phyloP scores from a whole-genome alignment of 2,888 invertebrate genomes.

The Cecidostiba fungosa region DNA sequence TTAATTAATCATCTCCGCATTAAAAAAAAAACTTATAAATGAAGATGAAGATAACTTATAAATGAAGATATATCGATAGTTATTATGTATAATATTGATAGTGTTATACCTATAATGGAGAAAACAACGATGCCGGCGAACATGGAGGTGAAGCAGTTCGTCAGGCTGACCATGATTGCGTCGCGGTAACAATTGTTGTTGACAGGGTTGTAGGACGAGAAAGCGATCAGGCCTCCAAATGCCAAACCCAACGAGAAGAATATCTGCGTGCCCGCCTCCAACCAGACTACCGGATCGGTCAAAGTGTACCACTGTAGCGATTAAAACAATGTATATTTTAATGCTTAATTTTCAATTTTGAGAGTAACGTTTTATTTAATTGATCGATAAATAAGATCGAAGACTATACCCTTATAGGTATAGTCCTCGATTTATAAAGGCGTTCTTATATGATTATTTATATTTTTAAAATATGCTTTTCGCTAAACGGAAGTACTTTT shows the following conservation, averaged over 20 bases:
- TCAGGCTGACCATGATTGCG: conserved; percentile 94
- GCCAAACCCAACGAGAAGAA: conserved; percentile 98
- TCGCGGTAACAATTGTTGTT: conserved; percentile 98
- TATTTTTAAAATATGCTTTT: too few relatives aligned
- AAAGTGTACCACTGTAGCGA: conserved; percentile 91
- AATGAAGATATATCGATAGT: too few relatives aligned
- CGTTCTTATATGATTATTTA: too few relatives aligned
- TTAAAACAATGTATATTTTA: not conserved
- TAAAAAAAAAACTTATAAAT: not conserved
- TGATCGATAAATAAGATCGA: too few relatives aligned
- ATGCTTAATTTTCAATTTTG: too few relatives aligned
- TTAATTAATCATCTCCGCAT: not conserved
- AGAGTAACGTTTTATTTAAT: too few relatives aligned
- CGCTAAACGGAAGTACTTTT: too few relatives aligned
- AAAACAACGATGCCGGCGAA: conserved; percentile 98
- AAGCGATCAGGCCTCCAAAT: conserved; percentile 97
- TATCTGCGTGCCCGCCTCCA: conserved; percentile 98
- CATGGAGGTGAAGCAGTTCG: conserved; percentile 97
- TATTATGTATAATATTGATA: too few relatives aligned
- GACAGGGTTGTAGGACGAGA: conserved; percentile 97
- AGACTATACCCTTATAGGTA: too few relatives aligned
- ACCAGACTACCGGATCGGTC: conserved; percentile 96
- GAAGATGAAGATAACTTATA: not conserved
- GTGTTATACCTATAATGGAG: conserved; percentile 89
- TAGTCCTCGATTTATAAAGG: too few relatives aligned